Conservation (phyloP, 2,113 vertebrate species). For the Xiphophorus maculatus region DNA sequence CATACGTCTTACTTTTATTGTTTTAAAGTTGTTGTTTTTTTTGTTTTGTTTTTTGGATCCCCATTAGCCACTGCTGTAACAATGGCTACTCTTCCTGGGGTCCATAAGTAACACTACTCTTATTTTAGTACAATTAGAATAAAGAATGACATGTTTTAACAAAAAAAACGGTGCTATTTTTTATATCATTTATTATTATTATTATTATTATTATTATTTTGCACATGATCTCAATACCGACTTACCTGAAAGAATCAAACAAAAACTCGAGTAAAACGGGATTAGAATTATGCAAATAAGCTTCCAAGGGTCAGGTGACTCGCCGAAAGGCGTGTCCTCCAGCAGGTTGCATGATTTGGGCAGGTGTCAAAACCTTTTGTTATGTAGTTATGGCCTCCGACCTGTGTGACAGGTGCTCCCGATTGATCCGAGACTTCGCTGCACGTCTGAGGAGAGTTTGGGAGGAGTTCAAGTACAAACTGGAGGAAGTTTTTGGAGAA, state of each 20-base stretch:
- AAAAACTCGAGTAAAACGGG: neutral
- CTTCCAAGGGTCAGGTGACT: constrained; percentile 21
- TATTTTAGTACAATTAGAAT: neutral
- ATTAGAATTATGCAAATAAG: neutral
- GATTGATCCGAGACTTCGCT: constrained; percentile 68
- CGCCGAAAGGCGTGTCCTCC: neutral
- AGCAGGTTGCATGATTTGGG: neutral
- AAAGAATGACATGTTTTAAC: too few relatives aligned
- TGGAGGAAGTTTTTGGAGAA: constrained; percentile 68
- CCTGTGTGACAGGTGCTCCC: constrained; percentile 75
- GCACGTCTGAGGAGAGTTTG: constrained; percentile 59
- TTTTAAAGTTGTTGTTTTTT: too few relatives aligned
- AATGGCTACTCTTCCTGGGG: too few relatives aligned
- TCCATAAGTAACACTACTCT: neutral
- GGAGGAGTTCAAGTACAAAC: constrained; percentile 53
- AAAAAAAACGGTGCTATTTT: too few relatives aligned
- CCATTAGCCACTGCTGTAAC: too few relatives aligned
- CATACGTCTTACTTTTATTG: too few relatives aligned
- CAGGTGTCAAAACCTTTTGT: neutral
- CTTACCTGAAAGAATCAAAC: neutral
- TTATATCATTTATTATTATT: too few relatives aligned
- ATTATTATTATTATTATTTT: neutral
- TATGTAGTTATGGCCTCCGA: constrained; percentile 62
- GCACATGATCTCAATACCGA: neutral
- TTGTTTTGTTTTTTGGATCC: too few relatives aligned